Percentiles rank a stretch among this genome's conserved stretches.
Conservation (phyloP, 2,797 vertebrate genomes). For the Spinibarbus caldwelli region DNA sequence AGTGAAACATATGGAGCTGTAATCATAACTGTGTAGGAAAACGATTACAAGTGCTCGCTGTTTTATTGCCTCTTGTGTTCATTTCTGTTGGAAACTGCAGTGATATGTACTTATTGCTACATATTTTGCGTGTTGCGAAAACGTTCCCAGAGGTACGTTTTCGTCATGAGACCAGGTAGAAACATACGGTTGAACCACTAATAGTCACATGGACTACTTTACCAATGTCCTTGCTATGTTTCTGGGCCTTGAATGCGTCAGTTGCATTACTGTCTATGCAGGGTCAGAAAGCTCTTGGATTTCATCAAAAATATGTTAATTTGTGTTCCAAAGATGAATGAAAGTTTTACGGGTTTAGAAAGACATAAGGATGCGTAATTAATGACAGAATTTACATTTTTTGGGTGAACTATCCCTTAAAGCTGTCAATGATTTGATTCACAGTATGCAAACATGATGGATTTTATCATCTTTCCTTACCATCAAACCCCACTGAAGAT, state of each 20-base stretch:
- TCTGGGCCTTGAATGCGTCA: background rate
- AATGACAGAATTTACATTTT: background rate
- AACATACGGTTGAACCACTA: too few relatives aligned
- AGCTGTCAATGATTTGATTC: background rate
- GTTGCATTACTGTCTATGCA: background rate
- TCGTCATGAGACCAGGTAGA: too few relatives aligned
- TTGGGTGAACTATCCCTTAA: background rate
- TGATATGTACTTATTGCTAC: too few relatives aligned
- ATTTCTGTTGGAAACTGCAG: too few relatives aligned
- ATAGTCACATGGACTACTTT: too few relatives aligned
- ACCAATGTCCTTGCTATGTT: background rate
- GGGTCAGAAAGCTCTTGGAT: too few relatives aligned
- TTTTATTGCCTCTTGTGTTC: too few relatives aligned
- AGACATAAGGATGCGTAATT: background rate
- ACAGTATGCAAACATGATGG: background rate
- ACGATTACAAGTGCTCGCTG: too few relatives aligned
- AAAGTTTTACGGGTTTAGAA: background rate
- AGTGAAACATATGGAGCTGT: too few relatives aligned
- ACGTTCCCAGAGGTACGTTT: too few relatives aligned
- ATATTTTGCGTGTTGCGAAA: too few relatives aligned
- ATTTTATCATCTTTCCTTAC: background rate
- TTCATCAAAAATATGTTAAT: background rate
- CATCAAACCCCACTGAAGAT: conserved; percentile 29
- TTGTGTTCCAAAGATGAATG: background rate
- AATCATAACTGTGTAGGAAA: too few relatives aligned